Percentiles rank a stretch among this genome's conserved stretches.
Evolutionary conservation across 2,113 vertebrate species (phyloP).

Genomic region (Cololabis saira): DNA sequence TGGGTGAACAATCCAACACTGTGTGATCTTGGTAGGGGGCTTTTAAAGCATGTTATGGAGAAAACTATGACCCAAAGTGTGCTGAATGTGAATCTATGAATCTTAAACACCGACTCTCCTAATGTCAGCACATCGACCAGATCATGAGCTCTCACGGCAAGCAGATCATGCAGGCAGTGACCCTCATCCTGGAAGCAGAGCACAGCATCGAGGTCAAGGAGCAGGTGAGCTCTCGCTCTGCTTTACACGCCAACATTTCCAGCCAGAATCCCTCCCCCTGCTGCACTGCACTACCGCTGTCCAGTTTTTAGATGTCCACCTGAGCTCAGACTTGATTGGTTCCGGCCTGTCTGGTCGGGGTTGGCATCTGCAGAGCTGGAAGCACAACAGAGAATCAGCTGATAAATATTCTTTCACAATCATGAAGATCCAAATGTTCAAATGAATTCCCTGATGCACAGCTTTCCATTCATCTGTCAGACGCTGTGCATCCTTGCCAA

Average conservation of each 20-base stretch:
- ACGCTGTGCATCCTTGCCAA: slow-evolving; percentile 97
- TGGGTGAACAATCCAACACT: too few species aligned
- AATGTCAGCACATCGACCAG: slow-evolving; percentile 95
- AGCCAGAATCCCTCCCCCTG: not conserved
- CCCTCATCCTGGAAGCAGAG: slow-evolving; percentile 97
- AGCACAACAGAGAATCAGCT: not conserved
- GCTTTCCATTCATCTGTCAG: slow-evolving; percentile 69
- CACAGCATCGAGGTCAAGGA: slow-evolving; percentile 98
- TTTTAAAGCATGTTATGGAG: not conserved
- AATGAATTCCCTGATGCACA: not conserved
- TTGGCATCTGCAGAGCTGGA: not conserved
- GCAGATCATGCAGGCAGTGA: slow-evolving; percentile 99
- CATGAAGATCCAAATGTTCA: slow-evolving; percentile 10
- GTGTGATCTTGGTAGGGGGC: too few species aligned
- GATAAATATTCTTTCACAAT: not conserved
- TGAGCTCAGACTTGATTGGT: not conserved
- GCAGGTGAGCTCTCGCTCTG: slow-evolving; percentile 82
- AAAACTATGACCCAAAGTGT: not conserved
- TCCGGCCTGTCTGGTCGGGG: not conserved
- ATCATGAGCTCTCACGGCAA: slow-evolving; percentile 98
- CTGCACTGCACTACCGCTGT: not conserved
- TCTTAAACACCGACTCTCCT: slow-evolving; percentile 11
- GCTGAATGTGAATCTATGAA: slow-evolving; percentile 11
- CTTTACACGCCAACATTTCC: not conserved
- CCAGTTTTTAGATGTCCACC: not conserved